A percentile compares a stretch with the other conserved stretches of the same genome.
phyloP scores from a whole-genome alignment of 2,797 vertebrate species.

The Eulemur albifrons region DNA sequence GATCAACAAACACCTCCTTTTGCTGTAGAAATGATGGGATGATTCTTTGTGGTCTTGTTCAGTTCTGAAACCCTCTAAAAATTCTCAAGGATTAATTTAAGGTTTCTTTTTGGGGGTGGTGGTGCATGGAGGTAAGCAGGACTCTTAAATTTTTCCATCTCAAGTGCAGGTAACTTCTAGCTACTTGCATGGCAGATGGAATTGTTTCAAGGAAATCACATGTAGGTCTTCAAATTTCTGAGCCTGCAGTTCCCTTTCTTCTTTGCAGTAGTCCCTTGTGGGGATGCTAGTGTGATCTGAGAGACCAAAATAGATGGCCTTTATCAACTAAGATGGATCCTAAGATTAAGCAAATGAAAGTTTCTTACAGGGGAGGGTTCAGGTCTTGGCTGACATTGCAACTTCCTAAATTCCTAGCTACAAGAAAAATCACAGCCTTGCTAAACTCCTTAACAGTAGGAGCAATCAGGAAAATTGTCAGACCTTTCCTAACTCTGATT shows the following conservation, averaged over 20 bases:
- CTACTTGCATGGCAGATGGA: not conserved
- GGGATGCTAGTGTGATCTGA: not conserved
- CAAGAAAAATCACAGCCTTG: not conserved
- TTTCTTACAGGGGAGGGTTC: not conserved
- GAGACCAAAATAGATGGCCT: not conserved
- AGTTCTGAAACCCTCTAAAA: not conserved
- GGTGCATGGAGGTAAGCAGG: not conserved
- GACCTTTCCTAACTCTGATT: not conserved
- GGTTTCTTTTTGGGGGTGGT: not conserved
- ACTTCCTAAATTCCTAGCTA: not conserved
- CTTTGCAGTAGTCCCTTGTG: not conserved
- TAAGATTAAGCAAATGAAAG: not conserved
- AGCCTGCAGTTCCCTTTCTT: not conserved
- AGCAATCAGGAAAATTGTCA: not conserved
- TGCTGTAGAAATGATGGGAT: not conserved
- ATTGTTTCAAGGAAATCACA: not conserved
- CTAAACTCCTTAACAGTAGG: not conserved
- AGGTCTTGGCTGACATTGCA: not conserved
- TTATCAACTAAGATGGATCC: not conserved
- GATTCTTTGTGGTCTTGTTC: not conserved
- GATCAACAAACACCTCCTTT: not conserved
- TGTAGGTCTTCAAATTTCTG: not conserved
- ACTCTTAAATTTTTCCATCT: not conserved
- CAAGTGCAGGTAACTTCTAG: not conserved
- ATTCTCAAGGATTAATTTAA: not conserved